Evolutionary conservation across 2,113 vertebrate genomes (phyloP).

Genomic region (Paralichthys olivaceus): DNA sequence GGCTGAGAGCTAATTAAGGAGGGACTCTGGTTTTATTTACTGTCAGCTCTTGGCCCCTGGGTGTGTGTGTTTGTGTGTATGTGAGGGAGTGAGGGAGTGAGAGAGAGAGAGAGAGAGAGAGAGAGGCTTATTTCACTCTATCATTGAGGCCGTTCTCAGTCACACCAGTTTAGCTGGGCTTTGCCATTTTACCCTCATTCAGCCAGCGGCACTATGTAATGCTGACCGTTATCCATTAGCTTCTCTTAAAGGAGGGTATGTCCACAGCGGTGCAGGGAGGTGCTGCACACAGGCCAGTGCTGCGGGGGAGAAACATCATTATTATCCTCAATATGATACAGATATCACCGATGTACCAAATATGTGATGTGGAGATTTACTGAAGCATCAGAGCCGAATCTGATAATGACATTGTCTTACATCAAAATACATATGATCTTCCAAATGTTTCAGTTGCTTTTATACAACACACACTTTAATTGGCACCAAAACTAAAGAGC

Average conservation of each 20-base stretch:
- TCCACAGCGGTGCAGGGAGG: constrained; percentile 36
- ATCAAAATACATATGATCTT: background rate
- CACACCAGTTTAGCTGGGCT: constrained; percentile 73
- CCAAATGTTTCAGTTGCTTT: too few relatives aligned
- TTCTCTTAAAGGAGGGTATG: constrained; percentile 41
- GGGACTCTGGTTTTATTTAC: constrained; percentile 79
- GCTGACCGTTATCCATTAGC: constrained; percentile 58
- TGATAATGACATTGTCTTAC: constrained; percentile 5
- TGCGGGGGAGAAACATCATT: constrained; percentile 49
- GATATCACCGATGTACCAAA: constrained; percentile 44
- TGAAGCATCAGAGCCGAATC: background rate
- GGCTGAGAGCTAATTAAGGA: constrained; percentile 79
- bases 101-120: background rate
- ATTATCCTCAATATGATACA: constrained; percentile 53
- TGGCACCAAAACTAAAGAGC: background rate
- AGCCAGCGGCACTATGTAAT: constrained; percentile 55
- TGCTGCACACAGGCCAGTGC: constrained; percentile 16
- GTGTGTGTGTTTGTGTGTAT: constrained; percentile 37
- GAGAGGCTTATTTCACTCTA: constrained; percentile 42
- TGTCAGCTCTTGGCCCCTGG: constrained; percentile 73
- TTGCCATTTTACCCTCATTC: constrained; percentile 66
- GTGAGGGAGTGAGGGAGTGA: constrained; percentile 2
- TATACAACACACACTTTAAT: too few relatives aligned
- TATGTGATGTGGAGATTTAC: constrained; percentile 26
- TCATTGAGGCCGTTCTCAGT: constrained; percentile 63